These are phyloP conservation scores for Drosophila bocqueti DNA, from an alignment of 1,140 invertebrate genomes.

Conservation along the genomic window DNA sequence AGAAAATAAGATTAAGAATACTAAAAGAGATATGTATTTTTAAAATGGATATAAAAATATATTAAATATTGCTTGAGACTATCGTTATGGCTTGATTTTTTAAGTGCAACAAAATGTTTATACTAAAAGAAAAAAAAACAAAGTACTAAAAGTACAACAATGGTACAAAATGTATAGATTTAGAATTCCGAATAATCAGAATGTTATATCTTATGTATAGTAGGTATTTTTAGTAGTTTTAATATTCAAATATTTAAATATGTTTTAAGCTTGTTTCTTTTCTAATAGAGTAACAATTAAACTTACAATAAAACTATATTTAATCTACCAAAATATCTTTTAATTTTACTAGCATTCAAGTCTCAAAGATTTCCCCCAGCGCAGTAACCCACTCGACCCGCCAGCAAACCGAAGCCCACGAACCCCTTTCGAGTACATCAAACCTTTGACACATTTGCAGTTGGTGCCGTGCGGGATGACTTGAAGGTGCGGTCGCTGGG, in stretches of 20 bases:
- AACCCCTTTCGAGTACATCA: constrained; percentile 38
- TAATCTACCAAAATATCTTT: too few relatives aligned
- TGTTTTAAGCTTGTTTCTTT: too few relatives aligned
- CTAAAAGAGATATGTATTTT: neutral
- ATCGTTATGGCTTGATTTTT: neutral
- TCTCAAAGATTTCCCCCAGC: neutral
- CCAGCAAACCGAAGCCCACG: constrained; percentile 13
- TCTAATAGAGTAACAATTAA: neutral
- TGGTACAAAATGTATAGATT: too few relatives aligned
- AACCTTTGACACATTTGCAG: constrained; percentile 51
- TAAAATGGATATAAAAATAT: too few relatives aligned
- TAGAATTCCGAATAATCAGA: too few relatives aligned
- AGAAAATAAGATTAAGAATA: neutral
- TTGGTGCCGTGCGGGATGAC: constrained; percentile 17
- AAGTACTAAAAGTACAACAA: too few relatives aligned
- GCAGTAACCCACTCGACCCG: constrained; percentile 13
- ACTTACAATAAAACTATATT: neutral
- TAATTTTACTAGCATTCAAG: too few relatives aligned
- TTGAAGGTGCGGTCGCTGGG: constrained; percentile 34
- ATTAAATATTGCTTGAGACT: too few relatives aligned
- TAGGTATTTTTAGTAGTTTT: too few relatives aligned
- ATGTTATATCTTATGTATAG: too few relatives aligned
- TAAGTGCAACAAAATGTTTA: neutral
- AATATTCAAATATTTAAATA: too few relatives aligned
- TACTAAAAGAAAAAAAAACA: too few relatives aligned